Evolutionary conservation across 2,797 vertebrate species (phyloP), one percentile per base, ranked within the genome.

Genomic region (Nyctalus aviator): DNA sequence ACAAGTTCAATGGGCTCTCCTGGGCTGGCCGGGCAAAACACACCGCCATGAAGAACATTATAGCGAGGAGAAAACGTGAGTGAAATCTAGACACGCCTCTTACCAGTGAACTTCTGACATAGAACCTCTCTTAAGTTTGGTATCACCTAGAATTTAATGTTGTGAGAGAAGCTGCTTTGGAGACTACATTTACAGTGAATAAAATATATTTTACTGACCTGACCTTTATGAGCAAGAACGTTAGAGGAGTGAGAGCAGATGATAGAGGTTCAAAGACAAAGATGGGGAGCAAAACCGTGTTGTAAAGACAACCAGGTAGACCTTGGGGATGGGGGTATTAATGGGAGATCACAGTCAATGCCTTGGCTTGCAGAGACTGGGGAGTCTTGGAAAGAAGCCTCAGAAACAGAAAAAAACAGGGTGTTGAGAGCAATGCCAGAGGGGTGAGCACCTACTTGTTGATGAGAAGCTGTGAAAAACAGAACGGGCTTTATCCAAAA

Each of bases 1-100:
- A 0, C n/a, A 46, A n/a, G 44, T 71, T 53, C 75, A 71, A 68
- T 88, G 90, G 85, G 10, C 62, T 76, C 41, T 35, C 83, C 78
- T 6, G 44, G 57, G n/a, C 62, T 9, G 11, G 48, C 8, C 71
- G 55, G 41, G 66, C 23, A 53, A 71, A 69, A 53, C 76, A 59
- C 5, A 68, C 35, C 68, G 18, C 55, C 76, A 94, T 91, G 93
- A 84, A 46, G 88, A 64, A 37, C 8, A 17, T 27, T 2, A 4
- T 0, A 4, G 0, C 5, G 3, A 64, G 35, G 50, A 18, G 32
- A 9, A 89, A 76, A 75, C 0, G 95, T 95, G 77, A 96, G 95
- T 89, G 77, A 94, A 92, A 87, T 66, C 59, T 89, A 46, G 20
- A 5, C 25, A 48, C 73, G 48, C 11, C 15, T 30, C n/a, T 76